Evolutionary conservation across 2,888 invertebrate species (phyloP).

Genomic region (Rhogogaster chlorosoma): DNA sequence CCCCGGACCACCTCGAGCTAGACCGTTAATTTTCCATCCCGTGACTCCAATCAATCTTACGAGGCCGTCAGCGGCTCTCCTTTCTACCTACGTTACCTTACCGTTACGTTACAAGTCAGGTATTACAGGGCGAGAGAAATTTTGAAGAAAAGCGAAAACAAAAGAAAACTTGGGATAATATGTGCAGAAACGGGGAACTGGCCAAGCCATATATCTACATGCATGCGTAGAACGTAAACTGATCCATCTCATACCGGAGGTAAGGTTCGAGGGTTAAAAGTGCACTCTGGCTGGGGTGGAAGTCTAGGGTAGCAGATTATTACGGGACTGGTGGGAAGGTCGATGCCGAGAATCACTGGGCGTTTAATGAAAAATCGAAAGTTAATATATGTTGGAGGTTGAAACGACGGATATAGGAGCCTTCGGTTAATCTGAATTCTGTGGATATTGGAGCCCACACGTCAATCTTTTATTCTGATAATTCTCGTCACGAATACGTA

Average conservation of each 20-base stretch:
- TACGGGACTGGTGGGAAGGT: not conserved
- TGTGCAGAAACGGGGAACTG: not conserved
- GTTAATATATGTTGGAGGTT: constrained; percentile 52
- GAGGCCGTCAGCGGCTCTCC: constrained; percentile 71
- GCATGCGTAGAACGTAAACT: not conserved
- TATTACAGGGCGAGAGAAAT: not conserved
- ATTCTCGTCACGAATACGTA: constrained; percentile 55
- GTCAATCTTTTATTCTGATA: constrained; percentile 61
- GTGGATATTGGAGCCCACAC: constrained; percentile 62
- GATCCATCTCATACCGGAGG: not conserved
- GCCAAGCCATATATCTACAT: not conserved
- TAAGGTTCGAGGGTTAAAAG: not conserved
- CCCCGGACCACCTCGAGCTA: constrained; percentile 63
- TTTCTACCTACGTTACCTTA: constrained; percentile 62
- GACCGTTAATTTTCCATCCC: constrained; percentile 77
- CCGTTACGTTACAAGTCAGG: too few relatives aligned
- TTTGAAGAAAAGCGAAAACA: not conserved
- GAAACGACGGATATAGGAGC: constrained; percentile 32
- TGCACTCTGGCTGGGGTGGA: not conserved
- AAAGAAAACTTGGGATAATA: not conserved
- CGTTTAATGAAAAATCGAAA: constrained; percentile 65
- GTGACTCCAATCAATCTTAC: constrained; percentile 77
- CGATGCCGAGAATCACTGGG: constrained; percentile 14
- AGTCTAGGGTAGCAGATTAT: not conserved
- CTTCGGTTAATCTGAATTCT: constrained; percentile 62